Percentiles rank a stretch among this genome's conserved stretches.
These are phyloP conservation scores for Neopelma chrysocephalum DNA, from an alignment of 2,797 vertebrate genomes.

Conservation along the genomic window DNA sequence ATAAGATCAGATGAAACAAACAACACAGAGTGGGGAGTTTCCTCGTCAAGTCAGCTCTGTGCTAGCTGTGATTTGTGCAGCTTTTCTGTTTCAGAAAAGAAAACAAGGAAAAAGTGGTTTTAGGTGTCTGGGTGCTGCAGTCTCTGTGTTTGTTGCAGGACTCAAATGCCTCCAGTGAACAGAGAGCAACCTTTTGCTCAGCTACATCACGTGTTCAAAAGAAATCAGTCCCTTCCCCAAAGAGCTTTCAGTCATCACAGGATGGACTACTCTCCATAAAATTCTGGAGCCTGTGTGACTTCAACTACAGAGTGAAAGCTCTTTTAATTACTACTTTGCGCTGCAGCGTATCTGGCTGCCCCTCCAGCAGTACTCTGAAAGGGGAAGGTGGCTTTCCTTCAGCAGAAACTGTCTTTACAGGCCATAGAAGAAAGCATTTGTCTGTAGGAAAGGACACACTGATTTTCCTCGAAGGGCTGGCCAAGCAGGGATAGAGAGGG, in stretches of 20 bases:
- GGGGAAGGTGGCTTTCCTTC: not conserved
- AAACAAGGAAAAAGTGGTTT: not conserved
- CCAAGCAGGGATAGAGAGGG: not conserved
- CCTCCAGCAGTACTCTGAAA: not conserved
- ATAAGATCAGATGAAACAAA: not conserved
- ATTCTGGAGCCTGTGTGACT: not conserved
- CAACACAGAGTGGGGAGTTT: not conserved
- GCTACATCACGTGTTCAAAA: not conserved
- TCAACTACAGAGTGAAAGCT: not conserved
- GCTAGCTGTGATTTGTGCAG: not conserved
- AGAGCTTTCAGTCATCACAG: not conserved
- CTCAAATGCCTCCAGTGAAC: not conserved
- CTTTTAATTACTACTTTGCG: not conserved
- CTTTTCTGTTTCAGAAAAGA: not conserved
- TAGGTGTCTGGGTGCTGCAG: not conserved
- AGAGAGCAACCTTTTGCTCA: not conserved
- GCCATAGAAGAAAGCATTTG: not conserved
- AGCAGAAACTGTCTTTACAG: not conserved
- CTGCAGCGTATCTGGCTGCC: rapidly evolving
- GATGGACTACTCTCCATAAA: not conserved
- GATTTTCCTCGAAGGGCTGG: not conserved
- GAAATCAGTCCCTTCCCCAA: not conserved
- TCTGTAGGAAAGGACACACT: not conserved
- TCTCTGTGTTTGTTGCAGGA: not conserved
- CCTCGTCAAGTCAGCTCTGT: not conserved